Conservation (phyloP, 1,140 invertebrate species). For the Solenopsis invicta region DNA sequence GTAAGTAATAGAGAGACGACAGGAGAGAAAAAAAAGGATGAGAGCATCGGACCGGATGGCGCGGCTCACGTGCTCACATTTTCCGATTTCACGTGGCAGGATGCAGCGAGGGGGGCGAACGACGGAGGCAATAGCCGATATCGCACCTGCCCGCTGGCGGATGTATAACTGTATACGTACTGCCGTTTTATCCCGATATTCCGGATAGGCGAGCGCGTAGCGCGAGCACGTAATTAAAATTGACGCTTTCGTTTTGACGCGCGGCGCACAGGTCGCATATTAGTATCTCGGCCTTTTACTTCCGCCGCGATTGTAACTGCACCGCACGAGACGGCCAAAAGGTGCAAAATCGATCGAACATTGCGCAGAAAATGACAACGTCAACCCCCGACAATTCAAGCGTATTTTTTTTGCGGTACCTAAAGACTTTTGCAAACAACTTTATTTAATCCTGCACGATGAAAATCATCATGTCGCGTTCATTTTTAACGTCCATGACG, state of each 20-base stretch:
- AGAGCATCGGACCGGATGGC: background rate
- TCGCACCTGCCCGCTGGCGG: conserved; percentile 67
- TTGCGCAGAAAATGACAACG: background rate
- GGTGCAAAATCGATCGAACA: conserved; percentile 49
- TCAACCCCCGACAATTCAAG: background rate
- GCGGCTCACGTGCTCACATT: conserved; percentile 73
- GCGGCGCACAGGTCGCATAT: conserved; percentile 4
- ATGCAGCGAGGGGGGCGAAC: conserved; percentile 25
- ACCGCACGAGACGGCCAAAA: background rate
- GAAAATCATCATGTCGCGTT: background rate
- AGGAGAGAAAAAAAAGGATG: conserved; percentile 8
- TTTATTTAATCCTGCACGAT: background rate
- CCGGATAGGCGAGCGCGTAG: conserved; percentile 64
- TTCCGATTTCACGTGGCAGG: conserved; percentile 75
- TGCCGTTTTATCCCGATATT: conserved; percentile 75
- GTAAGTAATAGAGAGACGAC: background rate
- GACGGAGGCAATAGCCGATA: conserved; percentile 76
- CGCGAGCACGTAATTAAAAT: conserved; percentile 78
- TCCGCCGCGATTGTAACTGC: conserved; percentile 57
- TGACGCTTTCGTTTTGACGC: conserved; percentile 77
- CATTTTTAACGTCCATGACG: background rate
- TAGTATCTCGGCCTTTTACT: conserved; percentile 61
- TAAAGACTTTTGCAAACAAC: background rate
- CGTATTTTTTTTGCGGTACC: background rate
- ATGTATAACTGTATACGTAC: conserved; percentile 66